A percentile compares a stretch with the other conserved stretches of the same genome.
phyloP scores from a whole-genome alignment of 2,113 vertebrate species.

The Sylvia atricapilla region DNA sequence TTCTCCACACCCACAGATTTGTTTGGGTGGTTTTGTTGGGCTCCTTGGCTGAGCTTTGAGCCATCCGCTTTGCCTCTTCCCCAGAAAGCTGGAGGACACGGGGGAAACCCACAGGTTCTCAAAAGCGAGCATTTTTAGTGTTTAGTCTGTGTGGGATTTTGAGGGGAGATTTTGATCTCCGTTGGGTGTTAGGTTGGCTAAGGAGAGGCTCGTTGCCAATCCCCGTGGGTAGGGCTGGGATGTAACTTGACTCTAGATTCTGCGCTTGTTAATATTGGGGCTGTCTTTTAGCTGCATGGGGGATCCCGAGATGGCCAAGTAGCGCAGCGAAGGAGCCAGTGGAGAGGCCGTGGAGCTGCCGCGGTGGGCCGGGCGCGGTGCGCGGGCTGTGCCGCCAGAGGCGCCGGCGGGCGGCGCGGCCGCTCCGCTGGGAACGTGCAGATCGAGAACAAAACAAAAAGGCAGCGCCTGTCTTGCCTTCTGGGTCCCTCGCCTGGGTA shows the following conservation, averaged over 20 bases:
- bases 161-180: neutral
- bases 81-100: neutral
- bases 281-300: accelerated
- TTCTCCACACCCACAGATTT: neutral
- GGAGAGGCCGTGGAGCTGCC: neutral
- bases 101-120: neutral
- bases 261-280: neutral
- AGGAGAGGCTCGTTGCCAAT: neutral
- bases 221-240: neutral
- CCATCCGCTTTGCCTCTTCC: neutral
- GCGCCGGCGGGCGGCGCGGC: neutral
- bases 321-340: neutral
- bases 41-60: neutral
- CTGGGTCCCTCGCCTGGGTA: neutral
- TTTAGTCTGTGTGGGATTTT: neutral
- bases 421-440: neutral
- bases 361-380: neutral
- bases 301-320: neutral
- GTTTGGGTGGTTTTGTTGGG: neutral
- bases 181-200: neutral
- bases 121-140: neutral
- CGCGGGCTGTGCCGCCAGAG: neutral
- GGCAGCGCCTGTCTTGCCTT: neutral
- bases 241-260: neutral
- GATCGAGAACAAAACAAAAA: slow-evolving; percentile 3